Evolutionary conservation across 2,113 vertebrate species (phyloP).

Genomic region (Gallinago media): DNA sequence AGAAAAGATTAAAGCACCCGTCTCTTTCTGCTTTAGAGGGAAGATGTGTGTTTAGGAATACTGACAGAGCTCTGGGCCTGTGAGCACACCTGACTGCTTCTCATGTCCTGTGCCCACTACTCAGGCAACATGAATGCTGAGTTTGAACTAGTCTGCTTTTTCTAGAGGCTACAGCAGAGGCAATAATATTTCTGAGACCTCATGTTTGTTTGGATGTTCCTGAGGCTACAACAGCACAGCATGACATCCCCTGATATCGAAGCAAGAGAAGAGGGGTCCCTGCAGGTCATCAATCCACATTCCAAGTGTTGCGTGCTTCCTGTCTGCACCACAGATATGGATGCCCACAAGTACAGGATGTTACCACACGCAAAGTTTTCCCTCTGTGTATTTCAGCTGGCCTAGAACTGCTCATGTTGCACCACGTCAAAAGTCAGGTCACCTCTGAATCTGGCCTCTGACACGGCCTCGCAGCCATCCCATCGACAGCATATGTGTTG

Average conservation of each 20-base stretch:
- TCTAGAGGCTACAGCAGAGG: background rate
- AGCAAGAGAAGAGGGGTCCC: background rate
- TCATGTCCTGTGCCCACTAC: fast-evolving
- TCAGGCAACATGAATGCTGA: background rate
- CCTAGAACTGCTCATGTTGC: background rate
- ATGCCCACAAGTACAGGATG: fast-evolving
- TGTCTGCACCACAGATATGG: background rate
- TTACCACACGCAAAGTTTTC: background rate
- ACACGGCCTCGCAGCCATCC: fast-evolving
- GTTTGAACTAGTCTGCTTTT: background rate
- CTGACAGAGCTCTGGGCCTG: background rate
- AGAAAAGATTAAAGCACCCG: background rate
- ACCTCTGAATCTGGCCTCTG: background rate
- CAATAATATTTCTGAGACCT: background rate
- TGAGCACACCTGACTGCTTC: background rate
- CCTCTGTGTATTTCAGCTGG: background rate
- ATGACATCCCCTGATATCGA: fast-evolving
- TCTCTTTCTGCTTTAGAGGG: background rate
- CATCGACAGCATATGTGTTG: background rate
- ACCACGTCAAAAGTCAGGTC: background rate
- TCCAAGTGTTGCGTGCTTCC: background rate
- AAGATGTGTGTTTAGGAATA: background rate
- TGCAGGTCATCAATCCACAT: background rate
- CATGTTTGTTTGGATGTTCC: background rate
- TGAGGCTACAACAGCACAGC: background rate